Evolutionary conservation across 2,113 vertebrate species (phyloP).

Genomic region (Notothenia rossii): DNA sequence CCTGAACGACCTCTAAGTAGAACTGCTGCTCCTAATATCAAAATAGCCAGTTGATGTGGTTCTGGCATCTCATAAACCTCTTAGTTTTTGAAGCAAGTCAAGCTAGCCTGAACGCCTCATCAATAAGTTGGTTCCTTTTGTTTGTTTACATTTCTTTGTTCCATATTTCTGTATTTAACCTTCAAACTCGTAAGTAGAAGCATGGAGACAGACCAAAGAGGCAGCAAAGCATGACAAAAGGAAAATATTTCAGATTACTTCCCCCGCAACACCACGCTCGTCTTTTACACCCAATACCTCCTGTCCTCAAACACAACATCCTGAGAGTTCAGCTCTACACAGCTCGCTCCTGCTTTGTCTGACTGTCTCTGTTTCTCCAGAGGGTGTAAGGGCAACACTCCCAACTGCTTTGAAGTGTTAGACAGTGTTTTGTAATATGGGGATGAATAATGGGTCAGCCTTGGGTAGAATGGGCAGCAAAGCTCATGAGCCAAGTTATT

Average conservation of each 20-base stretch:
- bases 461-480: constrained; percentile 54
- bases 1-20: not conserved
- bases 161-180: constrained; percentile 21
- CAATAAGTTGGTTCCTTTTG: not conserved
- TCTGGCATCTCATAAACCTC: not conserved
- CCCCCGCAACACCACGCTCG: not conserved
- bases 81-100: not conserved
- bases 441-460: constrained; percentile 23
- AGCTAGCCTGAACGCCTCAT: not conserved
- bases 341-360: constrained; percentile 18
- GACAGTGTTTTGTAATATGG: constrained; percentile 40
- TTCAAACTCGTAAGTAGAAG: not conserved
- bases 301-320: constrained; percentile 67
- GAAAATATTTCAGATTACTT: constrained; percentile 29
- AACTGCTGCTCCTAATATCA: not conserved
- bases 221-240: constrained; percentile 15
- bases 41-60: not conserved
- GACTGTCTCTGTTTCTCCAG: constrained; percentile 51
- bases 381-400: constrained; percentile 66
- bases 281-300: constrained; percentile 13
- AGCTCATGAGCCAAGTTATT: constrained; percentile 64
- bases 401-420: constrained; percentile 63
- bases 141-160: not conserved
- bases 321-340: constrained; percentile 48
- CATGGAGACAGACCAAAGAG: constrained; percentile 31